Evolutionary conservation across 1,140 invertebrate species (phyloP), one percentile per base, ranked within the genome.

Genomic region (Drosophila sp.): DNA sequence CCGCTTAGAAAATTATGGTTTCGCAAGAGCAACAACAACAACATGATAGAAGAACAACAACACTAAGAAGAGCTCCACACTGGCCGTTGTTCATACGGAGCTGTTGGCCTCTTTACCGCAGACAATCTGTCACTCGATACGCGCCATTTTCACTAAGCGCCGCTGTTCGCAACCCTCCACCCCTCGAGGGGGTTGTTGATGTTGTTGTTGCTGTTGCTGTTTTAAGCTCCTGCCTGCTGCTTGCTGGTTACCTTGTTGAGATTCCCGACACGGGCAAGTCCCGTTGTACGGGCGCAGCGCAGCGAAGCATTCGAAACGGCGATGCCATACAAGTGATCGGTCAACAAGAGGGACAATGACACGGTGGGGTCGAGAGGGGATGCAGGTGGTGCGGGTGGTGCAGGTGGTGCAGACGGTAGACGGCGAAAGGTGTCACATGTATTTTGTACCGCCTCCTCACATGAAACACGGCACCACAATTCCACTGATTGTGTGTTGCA

Each of bases 101-200:
- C 63, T 27, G 48, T 56, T 77, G 82, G 72, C 83, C 82, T 89
- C 83, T 86, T 87, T 87, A 83, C 72, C 76, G 83, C 79, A 89
- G 82, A 87, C 83, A 83, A 87, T 87, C 82, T 87, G 82, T 87
- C 83, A 89, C 83, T 80, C 74, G 83, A 87, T 87, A 87, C 82
- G 57, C 73, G 71, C 64, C 65, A 73, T 73, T 73, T 73, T 72
- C 70, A 48, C 62, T 72, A 66, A 72, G 69, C 69, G 45, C 62
- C 65, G 48, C 54, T 11, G 11, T 16, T 7, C 18, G 21, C 40
- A 13, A 6, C 56, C 5, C 57, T 8, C 40, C 56, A 66, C 84
- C 41, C 41, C 36, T 38, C 36, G n/a, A 13, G 1, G n/a, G 4
- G 36, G n/a, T n/a, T n/a, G n/a, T n/a, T n/a, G n/a, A n/a, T n/a